Base-by-base conservation (phyloP, 2,888 invertebrate species). In the Tolmerus cingulatus region DNA sequence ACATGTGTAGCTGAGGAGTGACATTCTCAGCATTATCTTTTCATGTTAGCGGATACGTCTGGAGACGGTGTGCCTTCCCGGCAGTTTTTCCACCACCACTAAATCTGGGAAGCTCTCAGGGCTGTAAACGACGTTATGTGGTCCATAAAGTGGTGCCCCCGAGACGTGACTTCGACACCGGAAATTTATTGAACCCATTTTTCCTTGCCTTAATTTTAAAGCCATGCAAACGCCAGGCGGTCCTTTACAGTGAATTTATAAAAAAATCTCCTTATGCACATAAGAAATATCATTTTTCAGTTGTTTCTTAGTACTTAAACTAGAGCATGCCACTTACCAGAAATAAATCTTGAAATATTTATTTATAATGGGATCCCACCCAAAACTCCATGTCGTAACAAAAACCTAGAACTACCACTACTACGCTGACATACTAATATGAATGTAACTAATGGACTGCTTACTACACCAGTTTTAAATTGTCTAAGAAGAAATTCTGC, bases 131-230 rank as follows among this genome's bases (percentile, higher is more conserved):
- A 79, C 51, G 27, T 79, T 79, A 79, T 51, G 79, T 27, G 51
- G 79, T 27, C 79, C 46, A 79, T 79, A 79, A 79, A 79, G 27
- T 79, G 79, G 30, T 46, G 51, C 79, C 79, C 79, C 46, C 27
- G 51, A 30, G 51, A 79, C 46, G 51, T 79, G 51, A 23, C 51
- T 78, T 78, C 78, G 78, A 27, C 27, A 79, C 79, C 79, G 51
- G 78, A 78, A 43, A 79, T 37, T 51, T 46, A 79, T 51, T 40
- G 78, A 78, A 34, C 51, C 79, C 51, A 51, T 40, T 43, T 46
- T 27, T 40, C 27, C 30, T 79, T 27, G 51, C 51, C 55, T 79
- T 51, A 66, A 66, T 66, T 66, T 66, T 66, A 66, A 66, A 66
- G 66, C 23, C 66, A 66, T 66, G 66, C 3, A 14, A 23, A 66